Percentiles rank a stretch among this genome's conserved stretches.
Conservation (phyloP, 2,113 vertebrate species). For the Cyprinodon brontotheroides region DNA sequence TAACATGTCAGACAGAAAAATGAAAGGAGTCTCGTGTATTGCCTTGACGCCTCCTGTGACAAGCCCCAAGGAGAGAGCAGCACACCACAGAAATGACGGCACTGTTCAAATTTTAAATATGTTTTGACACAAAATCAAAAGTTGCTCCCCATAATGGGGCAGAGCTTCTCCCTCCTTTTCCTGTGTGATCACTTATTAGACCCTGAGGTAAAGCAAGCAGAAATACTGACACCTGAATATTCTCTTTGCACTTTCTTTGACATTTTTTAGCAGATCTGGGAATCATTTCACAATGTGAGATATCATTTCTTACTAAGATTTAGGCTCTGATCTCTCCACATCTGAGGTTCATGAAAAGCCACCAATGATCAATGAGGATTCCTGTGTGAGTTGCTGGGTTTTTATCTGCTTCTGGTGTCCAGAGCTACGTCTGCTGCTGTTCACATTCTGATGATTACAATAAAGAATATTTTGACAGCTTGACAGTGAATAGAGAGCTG, state of each 20-base stretch:
- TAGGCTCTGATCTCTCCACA: too few relatives aligned
- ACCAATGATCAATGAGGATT: conserved; percentile 71
- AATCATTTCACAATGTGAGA: conserved; percentile 69
- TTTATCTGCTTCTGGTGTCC: conserved; percentile 64
- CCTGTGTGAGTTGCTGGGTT: conserved; percentile 53
- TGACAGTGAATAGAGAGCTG: conserved; percentile 24
- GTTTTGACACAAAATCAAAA: conserved; percentile 82
- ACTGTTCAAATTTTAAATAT: conserved; percentile 81
- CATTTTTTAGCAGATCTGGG: too few relatives aligned
- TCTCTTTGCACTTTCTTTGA: conserved; percentile 71
- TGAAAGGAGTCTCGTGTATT: conserved; percentile 67
- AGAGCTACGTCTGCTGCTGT: conserved; percentile 39
- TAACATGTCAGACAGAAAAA: conserved; percentile 75
- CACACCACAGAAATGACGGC: conserved; percentile 65
- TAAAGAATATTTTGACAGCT: conserved; percentile 44
- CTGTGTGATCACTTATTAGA: conserved; percentile 76
- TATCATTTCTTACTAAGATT: conserved; percentile 66
- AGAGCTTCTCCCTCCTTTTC: conserved; percentile 68
- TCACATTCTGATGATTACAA: conserved; percentile 43
- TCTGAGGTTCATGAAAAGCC: conserved; percentile 68
- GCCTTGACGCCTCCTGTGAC: conserved; percentile 72
- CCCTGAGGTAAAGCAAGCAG: conserved; percentile 71
- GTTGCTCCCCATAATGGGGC: conserved; percentile 70
- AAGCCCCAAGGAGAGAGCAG: conserved; percentile 69
- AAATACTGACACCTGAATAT: conserved; percentile 74